phyloP scores from a whole-genome alignment of 2,113 vertebrate genomes.

The Phyllopteryx taeniolatus region DNA sequence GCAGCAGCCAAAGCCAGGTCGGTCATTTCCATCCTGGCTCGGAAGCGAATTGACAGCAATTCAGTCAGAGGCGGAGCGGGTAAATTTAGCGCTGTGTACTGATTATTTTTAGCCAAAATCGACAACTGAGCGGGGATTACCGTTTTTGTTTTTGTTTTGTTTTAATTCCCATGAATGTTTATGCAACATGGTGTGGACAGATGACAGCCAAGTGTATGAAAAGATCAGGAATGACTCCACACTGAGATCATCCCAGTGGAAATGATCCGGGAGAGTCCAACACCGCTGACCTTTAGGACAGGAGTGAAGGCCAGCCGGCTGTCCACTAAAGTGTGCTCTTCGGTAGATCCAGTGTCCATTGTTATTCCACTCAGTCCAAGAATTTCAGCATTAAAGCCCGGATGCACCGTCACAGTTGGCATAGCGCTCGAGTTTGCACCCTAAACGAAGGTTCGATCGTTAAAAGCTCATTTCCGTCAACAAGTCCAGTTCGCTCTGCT shows the following conservation, averaged over 20 bases:
- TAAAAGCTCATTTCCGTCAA: too few relatives aligned
- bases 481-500: background rate
- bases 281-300: slow-evolving; percentile 39
- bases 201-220: background rate
- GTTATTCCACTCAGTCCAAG: background rate
- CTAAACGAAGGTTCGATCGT: background rate
- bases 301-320: slow-evolving; percentile 30
- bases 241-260: slow-evolving; percentile 1
- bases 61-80: slow-evolving; percentile 40
- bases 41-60: slow-evolving; percentile 56
- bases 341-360: background rate
- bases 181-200: slow-evolving; percentile 19
- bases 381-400: background rate
- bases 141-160: slow-evolving; percentile 1
- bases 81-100: slow-evolving; percentile 53
- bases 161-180: slow-evolving; percentile 26
- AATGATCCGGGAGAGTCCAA: background rate
- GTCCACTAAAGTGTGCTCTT: slow-evolving; percentile 8
- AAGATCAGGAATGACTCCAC: slow-evolving; percentile 12
- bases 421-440: background rate
- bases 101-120: slow-evolving; percentile 53
- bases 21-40: slow-evolving; percentile 55
- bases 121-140: slow-evolving; percentile 48
- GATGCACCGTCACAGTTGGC: background rate
- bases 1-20: slow-evolving; percentile 45